These are phyloP conservation scores for Chascanopsetta lugubris DNA, from an alignment of 2,113 vertebrate genomes.

Conservation along the genomic window DNA sequence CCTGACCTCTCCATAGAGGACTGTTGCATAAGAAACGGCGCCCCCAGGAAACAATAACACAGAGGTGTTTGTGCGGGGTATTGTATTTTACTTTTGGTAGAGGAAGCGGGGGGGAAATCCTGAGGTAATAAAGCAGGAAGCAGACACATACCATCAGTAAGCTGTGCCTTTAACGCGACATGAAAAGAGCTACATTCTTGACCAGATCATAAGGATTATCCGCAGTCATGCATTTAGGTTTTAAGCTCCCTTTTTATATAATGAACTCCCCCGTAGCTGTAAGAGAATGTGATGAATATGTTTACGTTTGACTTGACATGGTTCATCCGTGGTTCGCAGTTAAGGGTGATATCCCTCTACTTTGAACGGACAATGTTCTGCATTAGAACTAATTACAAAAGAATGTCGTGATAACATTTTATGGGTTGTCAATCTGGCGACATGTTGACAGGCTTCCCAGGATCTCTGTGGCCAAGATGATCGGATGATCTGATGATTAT, in stretches of 20 bases:
- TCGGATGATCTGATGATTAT: conserved; percentile 1
- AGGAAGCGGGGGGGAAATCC: conserved; percentile 64
- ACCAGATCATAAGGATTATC: conserved; percentile 62
- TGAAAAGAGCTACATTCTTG: conserved; percentile 39
- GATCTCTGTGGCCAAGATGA: neutral
- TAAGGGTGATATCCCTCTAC: neutral
- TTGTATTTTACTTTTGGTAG: conserved; percentile 58
- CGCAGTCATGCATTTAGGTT: conserved; percentile 57
- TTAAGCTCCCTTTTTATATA: conserved; percentile 30
- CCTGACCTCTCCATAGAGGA: conserved; percentile 30
- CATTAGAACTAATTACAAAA: too few relatives aligned
- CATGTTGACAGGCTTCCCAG: neutral
- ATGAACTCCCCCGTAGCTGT: conserved; percentile 10
- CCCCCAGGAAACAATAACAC: conserved; percentile 45
- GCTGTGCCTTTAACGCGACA: conserved; percentile 18
- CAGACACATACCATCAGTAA: conserved; percentile 1
- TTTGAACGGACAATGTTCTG: too few relatives aligned
- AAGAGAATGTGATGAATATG: conserved; percentile 8
- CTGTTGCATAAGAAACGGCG: conserved; percentile 24
- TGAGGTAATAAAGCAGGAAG: conserved; percentile 41
- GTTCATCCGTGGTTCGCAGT: neutral
- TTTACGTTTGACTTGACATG: conserved; percentile 3
- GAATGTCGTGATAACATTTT: too few relatives aligned
- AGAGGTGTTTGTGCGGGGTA: conserved; percentile 32
- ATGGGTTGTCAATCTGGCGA: neutral